phyloP scores from a whole-genome alignment of 2,797 vertebrate genomes.

The Varecia variegata region DNA sequence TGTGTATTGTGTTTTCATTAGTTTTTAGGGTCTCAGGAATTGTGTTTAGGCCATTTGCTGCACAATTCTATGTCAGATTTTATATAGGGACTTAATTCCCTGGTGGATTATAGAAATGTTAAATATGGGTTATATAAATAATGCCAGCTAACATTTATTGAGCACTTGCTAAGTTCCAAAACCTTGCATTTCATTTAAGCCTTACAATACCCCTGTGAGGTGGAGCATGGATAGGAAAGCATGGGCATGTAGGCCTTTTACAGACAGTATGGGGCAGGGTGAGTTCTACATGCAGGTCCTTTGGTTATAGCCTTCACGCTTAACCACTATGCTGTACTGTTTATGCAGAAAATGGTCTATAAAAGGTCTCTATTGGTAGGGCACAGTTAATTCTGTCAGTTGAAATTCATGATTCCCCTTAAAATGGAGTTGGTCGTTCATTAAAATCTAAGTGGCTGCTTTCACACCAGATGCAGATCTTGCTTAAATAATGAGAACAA shows the following conservation, averaged over 20 bases:
- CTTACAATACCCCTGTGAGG: neutral
- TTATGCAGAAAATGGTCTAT: neutral
- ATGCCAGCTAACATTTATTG: neutral
- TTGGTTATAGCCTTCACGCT: neutral
- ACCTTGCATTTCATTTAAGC: neutral
- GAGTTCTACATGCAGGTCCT: neutral
- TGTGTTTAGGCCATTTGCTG: slow-evolving; percentile 4
- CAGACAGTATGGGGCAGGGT: neutral
- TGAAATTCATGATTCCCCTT: slow-evolving; percentile 39
- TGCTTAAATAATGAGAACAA: slow-evolving; percentile 48
- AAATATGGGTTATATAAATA: neutral
- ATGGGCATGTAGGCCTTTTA: neutral
- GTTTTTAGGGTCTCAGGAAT: neutral
- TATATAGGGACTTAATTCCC: neutral
- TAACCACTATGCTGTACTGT: neutral
- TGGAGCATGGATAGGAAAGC: neutral
- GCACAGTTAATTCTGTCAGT: neutral
- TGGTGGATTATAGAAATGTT: neutral
- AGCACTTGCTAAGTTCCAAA: neutral
- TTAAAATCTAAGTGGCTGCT: slow-evolving; percentile 29
- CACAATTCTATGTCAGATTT: neutral
- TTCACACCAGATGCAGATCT: slow-evolving; percentile 36
- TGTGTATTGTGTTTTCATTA: neutral
- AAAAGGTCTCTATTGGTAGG: neutral
- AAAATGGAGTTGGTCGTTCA: slow-evolving; percentile 32